Base-by-base conservation (phyloP, 2,888 invertebrate species). In the Siphlonurus alternatus region DNA sequence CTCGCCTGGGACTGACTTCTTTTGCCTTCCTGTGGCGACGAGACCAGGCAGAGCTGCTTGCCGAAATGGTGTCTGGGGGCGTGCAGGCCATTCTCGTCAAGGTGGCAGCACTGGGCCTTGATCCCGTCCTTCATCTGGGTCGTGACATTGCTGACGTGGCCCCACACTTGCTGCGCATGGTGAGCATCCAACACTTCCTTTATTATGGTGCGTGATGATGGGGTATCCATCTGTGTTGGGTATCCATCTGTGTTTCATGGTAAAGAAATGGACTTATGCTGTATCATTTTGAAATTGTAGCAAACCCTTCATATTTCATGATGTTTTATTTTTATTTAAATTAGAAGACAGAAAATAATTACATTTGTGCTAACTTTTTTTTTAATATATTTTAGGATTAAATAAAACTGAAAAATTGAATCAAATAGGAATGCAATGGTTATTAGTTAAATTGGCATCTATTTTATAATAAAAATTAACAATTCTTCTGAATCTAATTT, bases 51-150 rank as follows among this genome's bases (percentile, higher is more conserved):
- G 92, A 94, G 76, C 79, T 99, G 68, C 79, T 99, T 65, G 86
- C 91, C 74, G 97, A 98, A 81, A 99, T 99, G 97, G 93, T 99
- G 73, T 85, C 86, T 70, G 89, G 89, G 74, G 86, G 88, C 71
- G 83, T 99, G 68, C 86, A 95, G 73, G 96, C 98, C 65, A 88
- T 99, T 72, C 81, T 99, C 66, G 94, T 99, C 70, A 99, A 99
- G 85, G 95, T 97, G 63, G 98, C 99, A 64, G 88, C 95, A 7
- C 79, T 98, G 71, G 97, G 96, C 25, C 80, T 99, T 70, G 86
- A 91, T 72, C 92, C 93, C 23, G 79, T 81, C 69, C 81, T 88
- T 69, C 95, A 97, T 79, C 81, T 98, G 69, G 96, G 96, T 53
- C 83, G 89, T 79, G 84, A 87, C 56, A 80, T 97, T 69, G 81